Evolutionary conservation across 64 coral and sea anemone species (phyloP).

Genomic region (Montipora foliosa): DNA sequence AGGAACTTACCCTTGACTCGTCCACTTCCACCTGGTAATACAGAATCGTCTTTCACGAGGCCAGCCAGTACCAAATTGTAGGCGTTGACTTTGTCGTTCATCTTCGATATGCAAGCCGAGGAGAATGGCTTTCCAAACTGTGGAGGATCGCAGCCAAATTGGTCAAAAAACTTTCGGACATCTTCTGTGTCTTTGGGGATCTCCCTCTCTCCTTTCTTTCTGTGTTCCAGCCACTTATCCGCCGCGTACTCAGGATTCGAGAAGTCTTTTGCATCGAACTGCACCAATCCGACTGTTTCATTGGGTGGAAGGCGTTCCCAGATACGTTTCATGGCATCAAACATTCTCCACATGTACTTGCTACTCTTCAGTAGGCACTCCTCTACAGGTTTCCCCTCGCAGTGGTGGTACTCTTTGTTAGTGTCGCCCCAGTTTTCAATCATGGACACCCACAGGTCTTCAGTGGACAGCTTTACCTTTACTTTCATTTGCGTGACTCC

Average conservation of each 20-base stretch:
- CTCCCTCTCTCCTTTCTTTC: background rate
- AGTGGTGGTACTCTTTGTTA: slow-evolving; percentile 71
- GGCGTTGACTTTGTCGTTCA: slow-evolving; percentile 50
- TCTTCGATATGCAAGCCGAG: slow-evolving; percentile 7
- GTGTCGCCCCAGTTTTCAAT: slow-evolving; percentile 49
- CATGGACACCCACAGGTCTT: slow-evolving; percentile 70
- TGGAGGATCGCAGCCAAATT: background rate
- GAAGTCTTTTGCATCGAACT: background rate
- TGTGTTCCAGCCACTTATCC: slow-evolving; percentile 21
- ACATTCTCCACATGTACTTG: slow-evolving; percentile 85
- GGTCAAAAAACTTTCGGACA: background rate
- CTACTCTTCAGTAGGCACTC: slow-evolving; percentile 74
- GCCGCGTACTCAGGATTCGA: slow-evolving; percentile 34
- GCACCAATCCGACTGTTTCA: background rate
- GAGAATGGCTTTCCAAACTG: background rate
- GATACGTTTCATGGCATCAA: slow-evolving; percentile 52
- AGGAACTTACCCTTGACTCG: too few species aligned
- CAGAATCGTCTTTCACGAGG: too few species aligned
- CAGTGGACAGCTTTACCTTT: background rate
- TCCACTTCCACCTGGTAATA: too few species aligned
- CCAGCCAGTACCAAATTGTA: slow-evolving; percentile 34
- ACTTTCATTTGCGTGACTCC: slow-evolving; percentile 63
- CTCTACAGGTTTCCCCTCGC: background rate
- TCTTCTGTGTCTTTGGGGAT: slow-evolving; percentile 1
- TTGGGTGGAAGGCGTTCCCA: background rate